Evolutionary conservation across 2,888 invertebrate genomes (phyloP).

Genomic region (Gymnoscelis rufifasciata): DNA sequence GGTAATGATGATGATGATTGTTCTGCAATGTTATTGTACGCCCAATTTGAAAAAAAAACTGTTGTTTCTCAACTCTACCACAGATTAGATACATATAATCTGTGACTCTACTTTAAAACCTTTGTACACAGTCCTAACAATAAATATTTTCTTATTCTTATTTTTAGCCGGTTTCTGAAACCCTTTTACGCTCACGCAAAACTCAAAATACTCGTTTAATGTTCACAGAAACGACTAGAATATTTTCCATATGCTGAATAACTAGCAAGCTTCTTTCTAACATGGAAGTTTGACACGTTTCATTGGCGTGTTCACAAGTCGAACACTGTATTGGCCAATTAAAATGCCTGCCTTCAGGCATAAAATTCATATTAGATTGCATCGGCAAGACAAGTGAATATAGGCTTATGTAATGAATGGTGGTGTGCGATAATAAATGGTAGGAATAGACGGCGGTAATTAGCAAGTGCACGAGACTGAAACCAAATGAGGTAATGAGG

Average conservation of each 20-base stretch:
- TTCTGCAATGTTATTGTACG: too few species aligned
- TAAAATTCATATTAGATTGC: constrained; percentile 26
- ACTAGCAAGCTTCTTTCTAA: too few species aligned
- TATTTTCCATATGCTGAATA: neutral
- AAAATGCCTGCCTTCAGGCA: constrained; percentile 23
- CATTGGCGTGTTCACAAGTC: neutral
- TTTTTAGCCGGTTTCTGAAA: too few species aligned
- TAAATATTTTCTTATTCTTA: too few species aligned
- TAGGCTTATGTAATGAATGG: constrained; percentile 15
- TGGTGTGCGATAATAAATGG: constrained; percentile 11
- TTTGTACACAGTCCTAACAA: too few species aligned
- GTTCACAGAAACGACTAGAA: neutral
- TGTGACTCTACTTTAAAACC: too few species aligned
- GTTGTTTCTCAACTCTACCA: too few species aligned
- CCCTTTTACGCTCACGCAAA: too few species aligned
- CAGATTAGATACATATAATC: too few species aligned
- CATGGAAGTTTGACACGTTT: neutral
- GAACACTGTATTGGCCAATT: constrained; percentile 17
- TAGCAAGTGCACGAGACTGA: constrained; percentile 3
- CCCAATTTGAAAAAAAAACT: too few species aligned
- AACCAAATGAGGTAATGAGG: neutral
- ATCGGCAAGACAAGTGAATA: constrained; percentile 26
- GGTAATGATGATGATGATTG: too few species aligned
- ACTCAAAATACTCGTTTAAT: too few species aligned
- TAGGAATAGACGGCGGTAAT: constrained; percentile 8